phyloP scores from a whole-genome alignment of 2,888 invertebrate genomes.

The Epistrophe grossulariae region DNA sequence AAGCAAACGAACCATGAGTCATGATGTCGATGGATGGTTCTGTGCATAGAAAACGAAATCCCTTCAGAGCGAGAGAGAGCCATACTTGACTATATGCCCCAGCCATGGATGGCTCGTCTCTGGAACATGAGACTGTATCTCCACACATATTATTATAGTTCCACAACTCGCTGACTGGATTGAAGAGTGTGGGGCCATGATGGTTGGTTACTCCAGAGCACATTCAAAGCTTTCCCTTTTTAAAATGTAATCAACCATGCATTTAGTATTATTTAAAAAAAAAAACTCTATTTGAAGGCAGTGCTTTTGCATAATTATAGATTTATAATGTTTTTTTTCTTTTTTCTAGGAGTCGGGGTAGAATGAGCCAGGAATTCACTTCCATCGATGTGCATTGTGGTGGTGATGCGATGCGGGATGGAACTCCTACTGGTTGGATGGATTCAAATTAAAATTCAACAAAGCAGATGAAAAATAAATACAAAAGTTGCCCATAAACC shows the following conservation, averaged over 20 bases:
- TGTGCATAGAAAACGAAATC: constrained; percentile 68
- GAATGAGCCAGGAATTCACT: constrained; percentile 53
- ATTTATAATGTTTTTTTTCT: constrained; percentile 68
- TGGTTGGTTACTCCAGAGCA: constrained; percentile 60
- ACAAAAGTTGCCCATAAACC: constrained; percentile 72
- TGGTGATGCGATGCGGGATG: constrained; percentile 37
- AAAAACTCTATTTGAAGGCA: constrained; percentile 61
- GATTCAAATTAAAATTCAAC: constrained; percentile 75
- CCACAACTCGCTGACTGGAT: neutral
- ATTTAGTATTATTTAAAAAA: constrained; percentile 70
- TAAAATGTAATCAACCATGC: constrained; percentile 75
- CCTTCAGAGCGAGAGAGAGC: constrained; percentile 30
- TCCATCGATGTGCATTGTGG: constrained; percentile 44
- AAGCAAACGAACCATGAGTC: constrained; percentile 64
- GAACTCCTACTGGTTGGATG: constrained; percentile 65
- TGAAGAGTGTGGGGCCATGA: neutral
- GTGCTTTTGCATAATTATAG: constrained; percentile 72
- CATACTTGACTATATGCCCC: neutral
- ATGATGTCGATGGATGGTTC: constrained; percentile 34
- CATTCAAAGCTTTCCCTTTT: constrained; percentile 66
- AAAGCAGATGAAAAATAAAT: constrained; percentile 75
- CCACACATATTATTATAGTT: constrained; percentile 40
- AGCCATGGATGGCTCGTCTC: constrained; percentile 26
- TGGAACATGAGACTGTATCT: constrained; percentile 37
- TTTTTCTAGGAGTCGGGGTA: constrained; percentile 22